phyloP scores from a whole-genome alignment of 2,888 invertebrate genomes.

The Mimas tiliae region DNA sequence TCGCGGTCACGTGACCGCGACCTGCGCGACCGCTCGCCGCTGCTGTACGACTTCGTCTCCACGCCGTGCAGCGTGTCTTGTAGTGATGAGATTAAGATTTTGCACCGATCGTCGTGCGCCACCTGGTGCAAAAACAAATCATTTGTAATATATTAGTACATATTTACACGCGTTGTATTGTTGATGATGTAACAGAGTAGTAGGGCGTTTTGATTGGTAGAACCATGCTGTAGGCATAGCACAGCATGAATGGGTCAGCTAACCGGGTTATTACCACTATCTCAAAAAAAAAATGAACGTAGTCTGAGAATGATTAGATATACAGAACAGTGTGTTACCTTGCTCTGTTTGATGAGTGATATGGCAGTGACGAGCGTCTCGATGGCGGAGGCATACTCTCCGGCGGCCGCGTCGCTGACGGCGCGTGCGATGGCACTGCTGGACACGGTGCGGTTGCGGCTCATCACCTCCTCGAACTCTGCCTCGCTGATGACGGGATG shows the following conservation, averaged over 20 bases:
- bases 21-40: slow-evolving; percentile 72
- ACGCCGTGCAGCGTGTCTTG: slow-evolving; percentile 99
- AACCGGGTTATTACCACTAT: too few species aligned
- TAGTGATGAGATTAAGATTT: slow-evolving; percentile 97
- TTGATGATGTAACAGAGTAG: too few species aligned
- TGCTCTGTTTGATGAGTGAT: slow-evolving; percentile 98
- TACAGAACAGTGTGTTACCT: slow-evolving; percentile 81
- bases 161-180: not conserved
- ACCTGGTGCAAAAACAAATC: slow-evolving; percentile 74
- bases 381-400: slow-evolving; percentile 98
- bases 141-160: not conserved
- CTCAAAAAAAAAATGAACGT: too few species aligned
- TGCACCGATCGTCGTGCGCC: slow-evolving; percentile 98
- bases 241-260: too few species aligned
- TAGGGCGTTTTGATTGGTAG: too few species aligned
- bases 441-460: slow-evolving; percentile 97
- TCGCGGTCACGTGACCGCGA: slow-evolving; percentile 76
- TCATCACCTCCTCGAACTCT: slow-evolving; percentile 98
- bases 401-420: slow-evolving; percentile 98
- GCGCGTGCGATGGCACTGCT: slow-evolving; percentile 98
- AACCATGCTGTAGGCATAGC: too few species aligned
- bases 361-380: slow-evolving; percentile 99
- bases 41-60: slow-evolving; percentile 98
- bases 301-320: too few species aligned
- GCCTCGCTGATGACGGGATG: slow-evolving; percentile 89